phyloP scores from a whole-genome alignment of 2,797 vertebrate species.

The Chelmon rostratus region DNA sequence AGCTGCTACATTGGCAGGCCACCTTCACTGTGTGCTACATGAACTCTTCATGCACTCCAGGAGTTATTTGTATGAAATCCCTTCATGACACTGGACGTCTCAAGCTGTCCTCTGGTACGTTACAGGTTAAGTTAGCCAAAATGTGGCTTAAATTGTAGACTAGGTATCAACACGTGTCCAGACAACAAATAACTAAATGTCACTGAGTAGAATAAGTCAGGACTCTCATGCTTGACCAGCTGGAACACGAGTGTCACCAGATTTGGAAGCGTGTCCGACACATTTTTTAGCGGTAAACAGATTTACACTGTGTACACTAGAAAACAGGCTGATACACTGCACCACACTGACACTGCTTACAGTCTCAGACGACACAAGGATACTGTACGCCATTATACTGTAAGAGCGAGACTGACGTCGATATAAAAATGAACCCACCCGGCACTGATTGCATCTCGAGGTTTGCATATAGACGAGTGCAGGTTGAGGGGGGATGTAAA shows the following conservation, averaged over 20 bases:
- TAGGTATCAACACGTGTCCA: slow-evolving; percentile 3
- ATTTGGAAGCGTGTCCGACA: slow-evolving; percentile 16
- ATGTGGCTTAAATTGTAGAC: not conserved
- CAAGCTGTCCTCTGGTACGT: not conserved
- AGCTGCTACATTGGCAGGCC: not conserved
- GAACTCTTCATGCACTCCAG: slow-evolving; percentile 4
- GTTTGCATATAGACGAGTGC: not conserved
- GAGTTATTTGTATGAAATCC: not conserved
- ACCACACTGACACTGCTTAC: not conserved
- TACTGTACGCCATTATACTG: not conserved
- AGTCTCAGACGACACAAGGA: not conserved
- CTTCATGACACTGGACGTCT: not conserved
- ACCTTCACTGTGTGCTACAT: not conserved
- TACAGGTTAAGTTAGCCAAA: not conserved
- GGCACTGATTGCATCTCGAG: not conserved
- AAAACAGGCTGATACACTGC: slow-evolving; percentile 3
- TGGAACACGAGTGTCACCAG: not conserved
- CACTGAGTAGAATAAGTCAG: not conserved
- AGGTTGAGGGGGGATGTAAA: not conserved
- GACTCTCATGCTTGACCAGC: not conserved
- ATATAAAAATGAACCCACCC: not conserved
- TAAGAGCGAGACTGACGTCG: not conserved
- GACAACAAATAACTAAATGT: slow-evolving; percentile 7
- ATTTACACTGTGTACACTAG: not conserved
- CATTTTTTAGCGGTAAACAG: not conserved